These are phyloP conservation scores for Clavelina lepadiformis DNA, from an alignment of 23 tunicate species.

Conservation along the genomic window DNA sequence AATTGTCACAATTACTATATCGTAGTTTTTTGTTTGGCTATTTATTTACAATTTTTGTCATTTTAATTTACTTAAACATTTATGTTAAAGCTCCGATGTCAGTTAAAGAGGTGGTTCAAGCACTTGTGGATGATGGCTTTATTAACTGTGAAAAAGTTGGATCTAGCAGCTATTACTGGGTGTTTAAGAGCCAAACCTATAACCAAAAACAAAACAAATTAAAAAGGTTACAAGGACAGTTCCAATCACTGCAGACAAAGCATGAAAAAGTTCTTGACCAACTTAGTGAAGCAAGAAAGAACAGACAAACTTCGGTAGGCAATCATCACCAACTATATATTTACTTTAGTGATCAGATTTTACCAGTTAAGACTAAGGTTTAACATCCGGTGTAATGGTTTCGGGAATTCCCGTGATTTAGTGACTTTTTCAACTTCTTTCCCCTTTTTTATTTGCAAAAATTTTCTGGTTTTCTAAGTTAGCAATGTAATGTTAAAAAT, in stretches of 20 bases:
- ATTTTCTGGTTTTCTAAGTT: too few species aligned
- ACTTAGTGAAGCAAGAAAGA: constrained; percentile 31
- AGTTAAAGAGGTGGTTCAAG: constrained; percentile 91
- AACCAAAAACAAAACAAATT: constrained; percentile 52
- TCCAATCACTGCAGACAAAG: constrained; percentile 38
- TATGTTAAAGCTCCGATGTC: constrained; percentile 95
- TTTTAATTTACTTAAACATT: neutral
- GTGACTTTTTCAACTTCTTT: too few species aligned
- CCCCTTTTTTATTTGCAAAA: too few species aligned
- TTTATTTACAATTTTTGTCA: neutral
- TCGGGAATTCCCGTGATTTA: too few species aligned
- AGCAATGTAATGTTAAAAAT: too few species aligned
- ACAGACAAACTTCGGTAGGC: constrained; percentile 45
- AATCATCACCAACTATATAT: too few species aligned
- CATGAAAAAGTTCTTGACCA: constrained; percentile 9
- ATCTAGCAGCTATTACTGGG: constrained; percentile 87
- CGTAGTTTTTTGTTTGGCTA: neutral
- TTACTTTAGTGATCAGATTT: too few species aligned
- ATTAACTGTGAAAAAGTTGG: constrained; percentile 97
- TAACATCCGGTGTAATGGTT: too few species aligned
- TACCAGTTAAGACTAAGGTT: too few species aligned
- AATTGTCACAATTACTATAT: too few species aligned
- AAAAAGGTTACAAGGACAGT: constrained; percentile 17
- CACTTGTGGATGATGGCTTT: constrained; percentile 87
- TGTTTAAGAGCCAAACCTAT: constrained; percentile 73